Evolutionary conservation across 23 tunicate genomes (phyloP), one percentile per base, ranked within the genome.

Genomic region (Ciona savignyi): DNA sequence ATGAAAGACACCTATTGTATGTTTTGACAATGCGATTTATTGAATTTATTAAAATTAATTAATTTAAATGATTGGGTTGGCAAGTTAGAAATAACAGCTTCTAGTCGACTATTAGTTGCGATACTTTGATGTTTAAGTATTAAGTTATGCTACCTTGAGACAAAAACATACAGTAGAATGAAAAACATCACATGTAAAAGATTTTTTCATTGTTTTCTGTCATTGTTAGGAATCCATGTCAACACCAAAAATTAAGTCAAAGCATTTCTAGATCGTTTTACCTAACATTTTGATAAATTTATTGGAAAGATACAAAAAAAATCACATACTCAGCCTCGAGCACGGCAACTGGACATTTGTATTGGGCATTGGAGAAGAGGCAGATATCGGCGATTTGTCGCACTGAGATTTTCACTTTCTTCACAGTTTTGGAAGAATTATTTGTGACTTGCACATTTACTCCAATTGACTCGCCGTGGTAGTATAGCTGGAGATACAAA

Each of bases 391-490:
- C 99, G 83, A 84, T 73, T 48, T 94, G 99, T 15, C 99, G 89
- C 4, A 94, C 99, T 20, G 95, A 87, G 42, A 94, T 94, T 62
- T 94, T 94, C n/a, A 94, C 70, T 76, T 94, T 94, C 61, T 88
- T 94, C 51, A 94, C 99, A 0, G 80, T 74, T 63, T 87, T 94
- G 29, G 99, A 88, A 0, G 95, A 86, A 60, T 94, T 94, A 74
- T 94, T 94, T 35, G 99, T 94, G 20, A 94, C 99, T 83, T 94
- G 99, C 48, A 94, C 99, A 30, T 94, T 94, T 23, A 94, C 99
- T 30, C 72, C 80, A 29, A 94, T 87, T 0, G 95, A 86, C 63
- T 94, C 99, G 24, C 99, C 99, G 34, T 94, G 99, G 67, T 94
- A 94, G 72, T 94, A 94, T 21, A 94, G 68, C 95, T 91, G 71